These are phyloP conservation scores for Penaeus vannamei DNA, from an alignment of 1,140 invertebrate genomes.

Conservation along the genomic window DNA sequence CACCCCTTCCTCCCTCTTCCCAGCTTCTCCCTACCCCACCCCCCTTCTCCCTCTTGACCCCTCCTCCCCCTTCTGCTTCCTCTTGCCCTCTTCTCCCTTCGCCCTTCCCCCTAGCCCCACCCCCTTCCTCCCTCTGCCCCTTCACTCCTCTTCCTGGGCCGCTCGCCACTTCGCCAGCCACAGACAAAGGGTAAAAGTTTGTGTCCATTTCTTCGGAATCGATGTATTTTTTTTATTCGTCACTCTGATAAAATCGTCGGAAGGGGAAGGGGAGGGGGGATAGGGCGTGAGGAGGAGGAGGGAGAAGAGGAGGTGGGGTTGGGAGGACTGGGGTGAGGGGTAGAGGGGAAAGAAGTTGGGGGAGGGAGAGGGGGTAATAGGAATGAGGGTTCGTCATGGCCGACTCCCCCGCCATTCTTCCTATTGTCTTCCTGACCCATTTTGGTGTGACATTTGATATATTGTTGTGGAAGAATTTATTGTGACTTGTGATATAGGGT, in stretches of 20 bases:
- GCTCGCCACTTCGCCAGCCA: not conserved
- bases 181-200: conserved; percentile 33
- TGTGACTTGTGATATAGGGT: not conserved
- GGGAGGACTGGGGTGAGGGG: no score
- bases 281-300: no score
- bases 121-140: not conserved
- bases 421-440: conserved; percentile 44
- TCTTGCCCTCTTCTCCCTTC: not conserved
- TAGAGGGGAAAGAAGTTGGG: no score
- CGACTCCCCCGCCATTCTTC: conserved; percentile 31
- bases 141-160: conserved; percentile 13
- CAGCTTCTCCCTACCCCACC: no score
- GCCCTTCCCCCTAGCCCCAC: not conserved
- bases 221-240: conserved; percentile 31
- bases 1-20: no score
- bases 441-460: conserved; percentile 47
- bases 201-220: conserved; percentile 34
- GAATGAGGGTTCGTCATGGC: conserved; percentile 54
- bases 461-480: conserved; percentile 53
- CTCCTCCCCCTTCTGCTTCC: not conserved
- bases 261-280: not conserved
- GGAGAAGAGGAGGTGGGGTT: no score
- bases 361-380: not conserved
- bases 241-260: conserved; percentile 44
- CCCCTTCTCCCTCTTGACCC: no score